Base-by-base conservation (phyloP, 2,888 invertebrate genomes). In the Amblyjoppa proteus region DNA sequence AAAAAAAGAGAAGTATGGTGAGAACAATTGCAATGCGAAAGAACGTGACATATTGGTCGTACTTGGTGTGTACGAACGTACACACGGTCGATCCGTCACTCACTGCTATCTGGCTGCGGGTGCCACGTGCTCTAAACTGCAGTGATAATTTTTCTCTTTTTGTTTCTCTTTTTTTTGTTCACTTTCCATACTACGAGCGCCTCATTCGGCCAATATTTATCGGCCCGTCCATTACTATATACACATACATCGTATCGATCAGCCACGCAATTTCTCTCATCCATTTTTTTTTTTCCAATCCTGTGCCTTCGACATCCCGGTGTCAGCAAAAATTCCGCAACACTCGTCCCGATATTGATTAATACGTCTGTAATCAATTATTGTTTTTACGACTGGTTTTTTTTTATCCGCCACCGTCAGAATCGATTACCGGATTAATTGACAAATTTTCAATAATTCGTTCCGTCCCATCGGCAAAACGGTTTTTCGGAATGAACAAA, bases 311-410 rank as follows among this genome's bases (percentile, higher is more conserved):
- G 71, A 73, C 56, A 56, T 53, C 31, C 31, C 9, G 31, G 53
- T 71, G 51, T n/a, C 70, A 71, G 51, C 51, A 34, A 73, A 73
- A 73, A 73, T 41, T n/a, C 45, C 58, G 49, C 61, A 61, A 75
- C 45, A 49, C 58, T 75, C 16, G 31, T 64, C 49, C 64, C 58
- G 61, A 45, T 31, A 75, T 49, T 75, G 61, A 61, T 75, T 41
- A 64, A 61, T 75, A 61, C 45, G n/a, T 49, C 45, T 64, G 74
- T 25, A 45, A 75, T 75, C 49, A 64, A 75, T 75, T 45, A 64
- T 38, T 20, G 31, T 31, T 28, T 49, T 31, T 49, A 11, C 74
- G 20, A 31, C 45, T 31, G n/a, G 11, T 64, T 75, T 75, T 49
- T 31, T 28, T 41, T 20, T 20, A 20, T 20, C 20, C 41, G 25